These are phyloP conservation scores for Crenichthys baileyi DNA, from an alignment of 2,797 vertebrate genomes.

Conservation along the genomic window DNA sequence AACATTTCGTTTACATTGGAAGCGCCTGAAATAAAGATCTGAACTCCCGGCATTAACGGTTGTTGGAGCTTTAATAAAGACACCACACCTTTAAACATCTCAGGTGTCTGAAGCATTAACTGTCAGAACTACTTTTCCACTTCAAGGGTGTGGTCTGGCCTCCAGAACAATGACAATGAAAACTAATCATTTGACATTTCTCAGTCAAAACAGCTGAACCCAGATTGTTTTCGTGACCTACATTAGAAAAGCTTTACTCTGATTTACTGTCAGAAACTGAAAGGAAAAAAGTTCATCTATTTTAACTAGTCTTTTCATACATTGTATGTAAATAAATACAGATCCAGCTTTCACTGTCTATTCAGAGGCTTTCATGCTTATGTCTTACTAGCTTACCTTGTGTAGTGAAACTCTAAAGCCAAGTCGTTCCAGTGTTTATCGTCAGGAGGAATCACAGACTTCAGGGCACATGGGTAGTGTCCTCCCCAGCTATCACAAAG, in stretches of 20 bases:
- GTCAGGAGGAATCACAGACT: conserved; percentile 96
- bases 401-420: conserved; percentile 98
- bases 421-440: conserved; percentile 99
- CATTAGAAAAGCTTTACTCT: not conserved
- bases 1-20: not conserved
- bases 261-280: too few species aligned
- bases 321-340: too few species aligned
- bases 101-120: conserved; percentile 28
- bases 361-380: not conserved
- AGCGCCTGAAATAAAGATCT: not conserved
- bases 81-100: not conserved
- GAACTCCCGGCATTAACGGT: not conserved
- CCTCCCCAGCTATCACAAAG: conserved; percentile 96
- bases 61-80: not conserved
- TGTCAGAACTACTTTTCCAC: conserved; percentile 7
- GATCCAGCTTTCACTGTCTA: not conserved
- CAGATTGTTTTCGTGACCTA: not conserved
- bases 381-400: conserved; percentile 80
- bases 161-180: conserved; percentile 8
- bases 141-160: conserved; percentile 25
- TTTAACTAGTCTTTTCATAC: too few species aligned
- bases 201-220: not conserved
- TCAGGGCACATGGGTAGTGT: conserved; percentile 92
- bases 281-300: too few species aligned
- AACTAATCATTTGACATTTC: conserved; percentile 7